Conservation (phyloP, 2,888 invertebrate genomes). For the Pharmacophagus antenor region DNA sequence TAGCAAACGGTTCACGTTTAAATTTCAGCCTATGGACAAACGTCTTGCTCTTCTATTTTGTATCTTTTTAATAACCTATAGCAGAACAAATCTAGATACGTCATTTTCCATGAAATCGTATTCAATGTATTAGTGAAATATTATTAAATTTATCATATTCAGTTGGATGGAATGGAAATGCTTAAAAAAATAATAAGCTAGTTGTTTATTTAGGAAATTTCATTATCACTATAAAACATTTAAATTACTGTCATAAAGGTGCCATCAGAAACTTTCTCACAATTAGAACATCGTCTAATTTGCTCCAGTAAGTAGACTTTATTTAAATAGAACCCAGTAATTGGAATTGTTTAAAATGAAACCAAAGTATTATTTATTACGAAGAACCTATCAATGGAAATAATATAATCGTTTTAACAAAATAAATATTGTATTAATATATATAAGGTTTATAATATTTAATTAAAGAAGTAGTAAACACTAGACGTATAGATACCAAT, state of each 20-base stretch:
- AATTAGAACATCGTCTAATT: conserved; percentile 26
- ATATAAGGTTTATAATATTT: background rate
- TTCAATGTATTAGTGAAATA: too few species aligned
- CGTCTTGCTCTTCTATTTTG: too few species aligned
- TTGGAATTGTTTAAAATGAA: conserved; percentile 8
- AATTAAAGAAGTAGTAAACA: background rate
- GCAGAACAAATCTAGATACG: too few species aligned
- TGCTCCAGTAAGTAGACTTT: conserved; percentile 18
- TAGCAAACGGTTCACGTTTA: too few species aligned
- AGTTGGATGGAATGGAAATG: too few species aligned
- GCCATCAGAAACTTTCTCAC: conserved; percentile 19
- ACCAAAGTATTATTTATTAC: background rate
- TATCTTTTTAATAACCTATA: too few species aligned
- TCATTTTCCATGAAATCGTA: too few species aligned
- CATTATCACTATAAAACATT: background rate
- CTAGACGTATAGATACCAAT: too few species aligned
- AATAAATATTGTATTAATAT: background rate
- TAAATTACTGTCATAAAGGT: conserved; percentile 16
- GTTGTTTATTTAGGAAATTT: too few species aligned
- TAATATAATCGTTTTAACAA: background rate
- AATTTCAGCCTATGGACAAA: too few species aligned
- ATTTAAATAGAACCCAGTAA: conserved; percentile 14
- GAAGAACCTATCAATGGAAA: background rate
- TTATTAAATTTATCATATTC: too few species aligned
- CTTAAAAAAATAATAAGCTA: background rate